Percentiles rank a stretch among this genome's conserved stretches.
Evolutionary conservation across 2,888 invertebrate genomes (phyloP).

Genomic region (Ephialtes manifestator): DNA sequence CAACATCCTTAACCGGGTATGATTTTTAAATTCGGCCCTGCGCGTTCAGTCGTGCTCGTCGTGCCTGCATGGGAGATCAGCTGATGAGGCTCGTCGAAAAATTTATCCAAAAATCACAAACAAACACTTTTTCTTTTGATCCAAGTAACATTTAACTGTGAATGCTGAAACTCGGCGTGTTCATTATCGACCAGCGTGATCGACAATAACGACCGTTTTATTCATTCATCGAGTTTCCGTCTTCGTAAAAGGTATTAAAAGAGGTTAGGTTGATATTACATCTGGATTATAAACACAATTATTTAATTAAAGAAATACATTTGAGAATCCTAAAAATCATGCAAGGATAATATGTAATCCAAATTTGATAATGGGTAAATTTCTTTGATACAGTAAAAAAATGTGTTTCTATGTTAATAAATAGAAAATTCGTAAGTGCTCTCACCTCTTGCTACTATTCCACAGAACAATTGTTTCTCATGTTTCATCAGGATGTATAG

Average conservation of each 20-base stretch:
- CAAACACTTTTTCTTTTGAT: background rate
- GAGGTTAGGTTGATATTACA: constrained; percentile 52
- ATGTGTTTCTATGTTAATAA: background rate
- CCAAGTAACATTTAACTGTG: background rate
- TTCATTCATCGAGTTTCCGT: constrained; percentile 1
- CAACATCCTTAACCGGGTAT: too few species aligned
- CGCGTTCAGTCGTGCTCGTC: background rate
- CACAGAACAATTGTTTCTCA: background rate
- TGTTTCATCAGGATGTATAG: background rate
- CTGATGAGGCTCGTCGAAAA: constrained; percentile 1
- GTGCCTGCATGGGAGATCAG: background rate
- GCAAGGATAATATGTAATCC: background rate
- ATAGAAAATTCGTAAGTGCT: background rate
- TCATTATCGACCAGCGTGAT: background rate
- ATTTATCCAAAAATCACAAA: background rate
- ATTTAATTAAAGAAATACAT: background rate
- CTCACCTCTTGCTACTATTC: background rate
- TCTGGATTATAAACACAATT: constrained; percentile 19
- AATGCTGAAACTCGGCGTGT: background rate
- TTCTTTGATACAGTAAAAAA: background rate
- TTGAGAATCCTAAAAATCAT: background rate
- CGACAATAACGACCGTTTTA: background rate
- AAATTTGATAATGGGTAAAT: background rate
- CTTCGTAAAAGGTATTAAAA: constrained; percentile 35
- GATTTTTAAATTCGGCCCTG: too few species aligned